Base-by-base conservation (phyloP, 2,888 invertebrate genomes). In the Gonocerus acuteangulatus region DNA sequence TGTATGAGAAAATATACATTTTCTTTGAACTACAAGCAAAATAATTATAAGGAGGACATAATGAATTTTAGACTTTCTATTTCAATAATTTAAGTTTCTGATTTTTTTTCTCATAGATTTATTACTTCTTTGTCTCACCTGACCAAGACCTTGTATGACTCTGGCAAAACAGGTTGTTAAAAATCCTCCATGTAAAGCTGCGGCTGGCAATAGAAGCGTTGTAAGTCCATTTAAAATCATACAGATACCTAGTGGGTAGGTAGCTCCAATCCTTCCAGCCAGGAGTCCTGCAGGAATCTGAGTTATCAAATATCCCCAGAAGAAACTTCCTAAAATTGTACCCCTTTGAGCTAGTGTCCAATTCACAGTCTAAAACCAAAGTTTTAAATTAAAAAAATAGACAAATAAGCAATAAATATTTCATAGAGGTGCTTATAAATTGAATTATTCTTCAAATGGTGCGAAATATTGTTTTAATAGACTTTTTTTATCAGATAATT, bases 221-320 rank as follows among this genome's bases (percentile, higher is more conserved):
- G 85, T 72, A 7, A 49, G 13, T 22, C 23, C 22, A 34, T 18
- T 21, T 7, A 48, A 3, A 9, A 32, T 16, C n/a, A 60, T 48
- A 13, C 54, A 45, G 48, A 60, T 32, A 13, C 77, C 74, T 18
- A 86, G 74, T 11, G 91, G 77, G 56, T 80, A 76, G 71, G 87
- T 87, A 0, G 87, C 86, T 0, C 93, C 92, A 72, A 84, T 83
- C 2, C 77, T 77, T 69, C 84, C 83, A 0, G 87, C 86, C 51
- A 93, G 72, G 66, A 84, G 80, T 0, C 87, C 87, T 0, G 82
- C 81, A 0, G 84, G 84, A 15, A 85, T 73, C 67, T 81, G 79
- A 69, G 78, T 78, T 1, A 73, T 70, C 0, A 79, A 77, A 65
- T 81, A 80, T 1, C 82, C 82, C 78, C 79, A 81, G 69, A 79